Evolutionary conservation across 2,113 vertebrate species (phyloP).

Genomic region (Tachuris rubrigastra): DNA sequence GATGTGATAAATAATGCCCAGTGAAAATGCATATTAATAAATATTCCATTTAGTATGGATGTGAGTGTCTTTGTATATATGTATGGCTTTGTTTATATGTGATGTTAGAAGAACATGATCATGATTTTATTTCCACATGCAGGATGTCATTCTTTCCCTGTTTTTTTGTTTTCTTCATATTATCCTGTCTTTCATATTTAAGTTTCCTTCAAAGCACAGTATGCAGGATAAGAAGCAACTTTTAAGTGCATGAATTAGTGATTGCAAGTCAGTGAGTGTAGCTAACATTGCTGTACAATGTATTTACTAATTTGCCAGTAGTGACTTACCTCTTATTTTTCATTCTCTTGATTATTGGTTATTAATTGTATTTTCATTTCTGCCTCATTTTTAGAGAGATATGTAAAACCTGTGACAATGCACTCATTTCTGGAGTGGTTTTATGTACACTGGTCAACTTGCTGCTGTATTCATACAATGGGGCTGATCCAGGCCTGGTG

Average conservation of each 20-base stretch:
- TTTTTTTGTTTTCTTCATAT: not conserved
- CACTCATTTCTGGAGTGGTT: not conserved
- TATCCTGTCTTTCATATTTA: not conserved
- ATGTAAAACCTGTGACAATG: too few species aligned
- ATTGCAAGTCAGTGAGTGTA: not conserved
- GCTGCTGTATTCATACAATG: rapidly evolving
- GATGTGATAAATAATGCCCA: not conserved
- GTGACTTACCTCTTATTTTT: not conserved
- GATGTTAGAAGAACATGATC: not conserved
- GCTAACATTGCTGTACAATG: not conserved
- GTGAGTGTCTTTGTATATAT: too few species aligned
- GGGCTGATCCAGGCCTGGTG: not conserved
- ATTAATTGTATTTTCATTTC: not conserved
- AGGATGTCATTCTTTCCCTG: not conserved
- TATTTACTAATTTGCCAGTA: not conserved
- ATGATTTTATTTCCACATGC: not conserved
- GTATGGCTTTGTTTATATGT: not conserved
- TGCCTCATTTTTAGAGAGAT: not conserved
- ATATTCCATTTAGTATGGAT: too few species aligned
- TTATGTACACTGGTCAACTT: not conserved
- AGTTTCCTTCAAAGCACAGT: not conserved
- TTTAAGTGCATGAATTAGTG: not conserved
- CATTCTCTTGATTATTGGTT: not conserved
- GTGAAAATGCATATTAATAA: too few species aligned
- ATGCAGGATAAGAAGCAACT: not conserved